Evolutionary conservation across 2,113 vertebrate species (phyloP).

Genomic region (Myxocyprinus asiaticus): DNA sequence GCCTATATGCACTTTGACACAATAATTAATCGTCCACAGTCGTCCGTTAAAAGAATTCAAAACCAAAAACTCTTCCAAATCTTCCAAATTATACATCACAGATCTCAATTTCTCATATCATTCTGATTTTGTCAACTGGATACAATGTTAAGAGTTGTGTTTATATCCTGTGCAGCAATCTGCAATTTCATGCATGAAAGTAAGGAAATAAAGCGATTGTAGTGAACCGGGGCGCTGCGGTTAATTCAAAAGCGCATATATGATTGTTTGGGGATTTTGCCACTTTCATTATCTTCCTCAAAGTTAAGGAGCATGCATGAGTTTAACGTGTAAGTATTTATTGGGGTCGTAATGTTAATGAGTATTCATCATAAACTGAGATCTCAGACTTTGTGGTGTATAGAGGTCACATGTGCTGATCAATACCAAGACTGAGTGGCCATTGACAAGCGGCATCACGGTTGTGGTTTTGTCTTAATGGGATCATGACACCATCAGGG

Average conservation of each 20-base stretch:
- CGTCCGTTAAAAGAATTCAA: not conserved
- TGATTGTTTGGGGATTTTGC: slow-evolving; percentile 39
- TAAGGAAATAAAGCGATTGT: slow-evolving; percentile 42
- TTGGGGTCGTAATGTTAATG: slow-evolving; percentile 21
- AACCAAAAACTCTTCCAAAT: not conserved
- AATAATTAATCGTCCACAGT: too few relatives aligned
- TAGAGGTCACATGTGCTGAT: slow-evolving; percentile 33
- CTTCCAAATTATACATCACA: not conserved
- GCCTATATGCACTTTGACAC: too few relatives aligned
- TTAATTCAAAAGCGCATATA: slow-evolving; percentile 49
- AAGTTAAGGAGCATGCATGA: not conserved
- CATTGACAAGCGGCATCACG: slow-evolving; percentile 53
- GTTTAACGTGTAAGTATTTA: slow-evolving; percentile 2
- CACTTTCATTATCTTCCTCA: slow-evolving; percentile 57
- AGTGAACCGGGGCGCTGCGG: slow-evolving; percentile 37
- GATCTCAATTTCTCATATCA: not conserved
- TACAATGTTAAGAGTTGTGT: not conserved
- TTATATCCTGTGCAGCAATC: slow-evolving; percentile 1
- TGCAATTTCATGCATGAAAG: slow-evolving; percentile 71
- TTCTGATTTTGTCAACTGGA: not conserved
- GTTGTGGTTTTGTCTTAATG: slow-evolving; percentile 52
- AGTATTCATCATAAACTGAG: not conserved
- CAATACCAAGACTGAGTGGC: slow-evolving; percentile 50
- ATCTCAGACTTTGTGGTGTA: not conserved
- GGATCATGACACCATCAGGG: slow-evolving; percentile 51